phyloP scores from a whole-genome alignment of 1,140 invertebrate genomes.

The Caenorhabditis briggsae region DNA sequence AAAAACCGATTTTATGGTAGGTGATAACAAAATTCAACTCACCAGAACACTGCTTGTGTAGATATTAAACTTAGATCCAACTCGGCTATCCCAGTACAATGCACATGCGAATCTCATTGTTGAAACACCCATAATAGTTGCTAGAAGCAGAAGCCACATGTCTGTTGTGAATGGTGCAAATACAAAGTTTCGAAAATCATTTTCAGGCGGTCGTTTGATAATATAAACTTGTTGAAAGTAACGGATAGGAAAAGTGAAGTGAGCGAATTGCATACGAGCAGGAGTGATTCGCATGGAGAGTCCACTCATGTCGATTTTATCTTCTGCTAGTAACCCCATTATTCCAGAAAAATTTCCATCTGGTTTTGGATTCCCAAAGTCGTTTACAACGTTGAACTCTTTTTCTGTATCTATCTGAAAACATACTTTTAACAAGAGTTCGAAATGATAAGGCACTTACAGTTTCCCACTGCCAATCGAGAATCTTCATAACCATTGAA shows the following conservation, averaged over 20 bases:
- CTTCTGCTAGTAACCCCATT: slow-evolving; percentile 62
- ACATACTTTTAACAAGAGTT: neutral
- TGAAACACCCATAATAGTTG: slow-evolving; percentile 53
- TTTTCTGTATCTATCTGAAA: slow-evolving; percentile 60
- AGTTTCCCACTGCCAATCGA: slow-evolving; percentile 64
- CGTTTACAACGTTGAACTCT: slow-evolving; percentile 59
- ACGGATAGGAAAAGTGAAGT: slow-evolving; percentile 64
- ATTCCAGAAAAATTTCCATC: slow-evolving; percentile 64
- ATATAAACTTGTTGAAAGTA: slow-evolving; percentile 69
- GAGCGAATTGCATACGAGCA: slow-evolving; percentile 61
- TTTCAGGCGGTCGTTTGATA: slow-evolving; percentile 60
- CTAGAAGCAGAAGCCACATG: slow-evolving; percentile 57
- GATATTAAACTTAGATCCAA: slow-evolving; percentile 55
- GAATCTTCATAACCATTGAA: slow-evolving; percentile 63
- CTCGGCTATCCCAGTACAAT: slow-evolving; percentile 49
- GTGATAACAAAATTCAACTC: neutral
- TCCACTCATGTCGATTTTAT: slow-evolving; percentile 66
- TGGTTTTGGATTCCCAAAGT: slow-evolving; percentile 56
- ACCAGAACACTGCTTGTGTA: slow-evolving; percentile 52
- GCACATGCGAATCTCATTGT: slow-evolving; percentile 58
- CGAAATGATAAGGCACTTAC: neutral
- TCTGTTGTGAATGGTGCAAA: slow-evolving; percentile 53
- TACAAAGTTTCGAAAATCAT: slow-evolving; percentile 65
- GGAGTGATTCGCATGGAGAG: slow-evolving; percentile 66
- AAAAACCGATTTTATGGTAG: neutral